Percentiles rank a stretch among this genome's conserved stretches.
Conservation (phyloP, 2,113 vertebrate genomes). For the Sprattus sprattus region DNA sequence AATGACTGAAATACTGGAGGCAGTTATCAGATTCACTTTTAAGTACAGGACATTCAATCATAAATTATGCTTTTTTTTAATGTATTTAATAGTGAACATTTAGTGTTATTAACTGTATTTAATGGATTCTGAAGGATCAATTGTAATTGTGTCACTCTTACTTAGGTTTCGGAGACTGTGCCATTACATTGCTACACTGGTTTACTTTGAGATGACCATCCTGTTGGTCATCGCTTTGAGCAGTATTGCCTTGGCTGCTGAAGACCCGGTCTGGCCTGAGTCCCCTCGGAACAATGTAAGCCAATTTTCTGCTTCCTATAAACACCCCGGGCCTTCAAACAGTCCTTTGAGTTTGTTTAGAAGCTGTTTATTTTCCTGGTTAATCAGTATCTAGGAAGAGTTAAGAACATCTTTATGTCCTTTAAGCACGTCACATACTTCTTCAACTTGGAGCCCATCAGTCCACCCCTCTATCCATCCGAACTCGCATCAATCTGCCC, state of each 20-base stretch:
- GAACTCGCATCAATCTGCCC: not conserved
- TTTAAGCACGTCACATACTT: not conserved
- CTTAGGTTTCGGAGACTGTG: slow-evolving; percentile 83
- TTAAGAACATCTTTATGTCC: not conserved
- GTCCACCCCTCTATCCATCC: slow-evolving; percentile 2
- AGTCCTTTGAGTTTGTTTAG: not conserved
- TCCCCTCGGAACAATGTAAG: slow-evolving; percentile 89
- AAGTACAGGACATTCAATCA: too few relatives aligned
- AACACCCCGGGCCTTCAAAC: not conserved
- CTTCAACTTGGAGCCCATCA: not conserved
- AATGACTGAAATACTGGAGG: too few relatives aligned
- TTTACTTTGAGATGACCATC: slow-evolving; percentile 91
- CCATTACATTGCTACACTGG: slow-evolving; percentile 86
- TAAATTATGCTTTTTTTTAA: not conserved
- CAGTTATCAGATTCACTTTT: too few relatives aligned
- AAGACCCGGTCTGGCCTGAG: slow-evolving; percentile 88
- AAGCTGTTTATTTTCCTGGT: not conserved
- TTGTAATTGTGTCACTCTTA: not conserved
- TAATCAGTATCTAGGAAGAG: not conserved
- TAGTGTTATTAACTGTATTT: not conserved
- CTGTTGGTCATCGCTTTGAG: slow-evolving; percentile 92
- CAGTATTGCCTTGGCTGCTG: slow-evolving; percentile 89
- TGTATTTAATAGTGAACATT: not conserved
- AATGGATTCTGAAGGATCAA: not conserved
- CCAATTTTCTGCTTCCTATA: slow-evolving; percentile 1